A percentile compares a stretch with the other conserved stretches of the same genome.
Conservation (phyloP, 2,797 vertebrate genomes). For the Cheirogaleus major region DNA sequence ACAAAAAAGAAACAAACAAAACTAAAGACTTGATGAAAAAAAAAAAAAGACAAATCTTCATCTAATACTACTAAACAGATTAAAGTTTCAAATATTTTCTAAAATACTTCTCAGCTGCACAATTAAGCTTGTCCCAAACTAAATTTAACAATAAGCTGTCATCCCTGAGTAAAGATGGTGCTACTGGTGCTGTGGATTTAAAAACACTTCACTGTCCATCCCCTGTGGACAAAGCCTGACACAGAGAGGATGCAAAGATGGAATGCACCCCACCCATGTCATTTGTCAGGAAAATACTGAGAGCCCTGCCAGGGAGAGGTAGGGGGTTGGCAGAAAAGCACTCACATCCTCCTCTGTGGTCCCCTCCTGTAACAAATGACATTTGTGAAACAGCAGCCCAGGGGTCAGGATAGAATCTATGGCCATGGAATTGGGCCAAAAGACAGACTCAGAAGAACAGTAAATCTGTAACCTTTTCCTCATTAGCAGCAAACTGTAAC, state of each 20-base stretch:
- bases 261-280: accelerated
- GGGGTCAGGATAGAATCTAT: background rate
- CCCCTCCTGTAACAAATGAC: background rate
- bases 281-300: constrained; percentile 7
- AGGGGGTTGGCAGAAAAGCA: background rate
- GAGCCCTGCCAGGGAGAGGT: background rate
- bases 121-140: background rate
- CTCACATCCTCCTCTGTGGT: background rate
- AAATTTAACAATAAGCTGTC: background rate
- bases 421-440: constrained; percentile 39
- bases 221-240: background rate
- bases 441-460: constrained; percentile 23
- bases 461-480: constrained; percentile 47
- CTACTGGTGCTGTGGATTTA: background rate
- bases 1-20: background rate
- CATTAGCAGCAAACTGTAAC: constrained; percentile 66
- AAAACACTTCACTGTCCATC: background rate
- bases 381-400: constrained; percentile 12
- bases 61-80: background rate
- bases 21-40: background rate
- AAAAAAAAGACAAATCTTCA: background rate
- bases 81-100: background rate
- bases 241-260: background rate
- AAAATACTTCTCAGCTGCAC: background rate
- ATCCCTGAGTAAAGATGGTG: background rate